Base-by-base conservation (phyloP, 2,888 invertebrate genomes). In the Uropetala carovei region DNA sequence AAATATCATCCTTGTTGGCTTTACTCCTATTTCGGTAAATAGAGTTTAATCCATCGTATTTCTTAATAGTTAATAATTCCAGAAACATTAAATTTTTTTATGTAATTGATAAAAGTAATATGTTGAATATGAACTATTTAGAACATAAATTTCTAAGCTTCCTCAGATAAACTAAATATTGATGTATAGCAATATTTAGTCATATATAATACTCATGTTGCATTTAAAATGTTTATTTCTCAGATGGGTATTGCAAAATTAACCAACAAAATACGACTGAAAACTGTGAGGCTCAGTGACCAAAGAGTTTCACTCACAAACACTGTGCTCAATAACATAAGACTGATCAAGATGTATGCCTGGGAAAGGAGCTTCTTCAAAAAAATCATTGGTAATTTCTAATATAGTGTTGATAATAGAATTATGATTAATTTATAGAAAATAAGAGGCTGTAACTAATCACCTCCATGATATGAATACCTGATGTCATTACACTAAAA, bases 311-410 rank as follows among this genome's bases (percentile, higher is more conserved):
- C 94, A 13, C 94, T 96, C 92, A 96, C 96, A 95, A 95, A 95
- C 92, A 96, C 96, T 93, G 94, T 96, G 18, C 94, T 96, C n/a
- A 95, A 95, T 68, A 95, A 95, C 93, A 96, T 96, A 89, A 95
- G 95, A 93, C 94, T 96, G 2, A 96, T 96, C 93, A 96, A 96
- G 94, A 95, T 96, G 95, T 96, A 96, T 93, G 95, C 95, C 2
- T 96, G 96, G 96, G 96, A 96, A 93, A 94, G 95, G 92, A 95
- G 95, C 43, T 96, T 96, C 93, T 94, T 95, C 75, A 94, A 95
- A 30, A 94, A 95, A 93, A 94, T 95, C 18, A 93, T 93, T 93
- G 94, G 94, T 94, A 93, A 92, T 93, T 43, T 43, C 43, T 43
- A 43, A 43, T 43, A 43, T 43, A 43, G 43, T 43, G 5, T 43